A percentile compares a stretch with the other conserved stretches of the same genome.
Conservation (phyloP, 2,797 vertebrate species). For the Xiphorhynchus erythropygius region DNA sequence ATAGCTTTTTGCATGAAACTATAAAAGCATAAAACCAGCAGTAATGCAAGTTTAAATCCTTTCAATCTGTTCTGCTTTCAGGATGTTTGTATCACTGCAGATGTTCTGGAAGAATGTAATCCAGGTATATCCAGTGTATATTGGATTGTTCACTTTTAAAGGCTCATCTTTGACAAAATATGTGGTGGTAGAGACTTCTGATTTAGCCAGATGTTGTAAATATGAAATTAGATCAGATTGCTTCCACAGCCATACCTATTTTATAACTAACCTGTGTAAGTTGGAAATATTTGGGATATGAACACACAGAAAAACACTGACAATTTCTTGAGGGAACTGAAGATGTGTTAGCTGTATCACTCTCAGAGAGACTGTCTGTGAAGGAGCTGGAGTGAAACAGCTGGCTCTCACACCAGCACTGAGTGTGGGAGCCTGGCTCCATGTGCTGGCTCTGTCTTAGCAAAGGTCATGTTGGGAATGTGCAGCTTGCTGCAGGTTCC, state of each 20-base stretch:
- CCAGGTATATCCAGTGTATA: background rate
- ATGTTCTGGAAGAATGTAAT: background rate
- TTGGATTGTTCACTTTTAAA: background rate
- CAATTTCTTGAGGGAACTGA: background rate
- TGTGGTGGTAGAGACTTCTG: background rate
- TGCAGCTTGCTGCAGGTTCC: accelerated
- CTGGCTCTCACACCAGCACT: accelerated
- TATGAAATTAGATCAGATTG: background rate
- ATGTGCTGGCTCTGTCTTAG: accelerated
- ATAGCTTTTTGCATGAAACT: background rate
- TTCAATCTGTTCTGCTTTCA: background rate
- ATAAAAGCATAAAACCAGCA: background rate
- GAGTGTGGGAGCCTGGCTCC: accelerated
- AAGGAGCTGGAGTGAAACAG: background rate
- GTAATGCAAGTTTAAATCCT: background rate
- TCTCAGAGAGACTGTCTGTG: background rate
- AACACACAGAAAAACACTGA: background rate
- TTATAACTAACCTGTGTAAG: background rate
- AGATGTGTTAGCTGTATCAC: background rate
- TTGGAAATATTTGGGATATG: background rate
- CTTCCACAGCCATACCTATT: background rate
- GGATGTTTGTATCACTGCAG: background rate
- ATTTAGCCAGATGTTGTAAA: background rate
- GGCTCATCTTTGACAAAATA: background rate
- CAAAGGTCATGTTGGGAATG: accelerated